Conservation (phyloP, 30 jellyfish, hydroid and myxozoan species). For the Catostylus mosaicus region DNA sequence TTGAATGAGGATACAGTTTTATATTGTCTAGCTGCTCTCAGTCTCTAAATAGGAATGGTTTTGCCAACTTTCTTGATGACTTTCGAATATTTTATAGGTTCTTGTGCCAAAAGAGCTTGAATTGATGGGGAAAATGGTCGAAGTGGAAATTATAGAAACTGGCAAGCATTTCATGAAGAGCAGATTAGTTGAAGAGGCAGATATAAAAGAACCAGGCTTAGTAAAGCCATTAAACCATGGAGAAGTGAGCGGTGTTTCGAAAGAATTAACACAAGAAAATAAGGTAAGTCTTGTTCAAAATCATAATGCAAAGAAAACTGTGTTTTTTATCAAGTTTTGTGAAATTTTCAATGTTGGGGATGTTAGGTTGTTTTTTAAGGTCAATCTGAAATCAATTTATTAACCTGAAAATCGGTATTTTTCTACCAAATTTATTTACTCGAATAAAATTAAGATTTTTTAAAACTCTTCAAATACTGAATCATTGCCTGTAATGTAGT, state of each 20-base stretch:
- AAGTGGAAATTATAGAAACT: constrained; percentile 88
- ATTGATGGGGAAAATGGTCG: constrained; percentile 95
- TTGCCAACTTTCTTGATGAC: neutral
- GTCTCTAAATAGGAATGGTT: neutral
- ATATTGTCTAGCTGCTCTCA: neutral
- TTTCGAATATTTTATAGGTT: constrained; percentile 52
- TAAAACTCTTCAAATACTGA: no score
- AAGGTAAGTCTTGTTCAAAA: neutral
- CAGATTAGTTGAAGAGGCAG: constrained; percentile 47
- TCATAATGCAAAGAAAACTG: no score
- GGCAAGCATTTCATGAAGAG: constrained; percentile 95
- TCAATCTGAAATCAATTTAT: no score
- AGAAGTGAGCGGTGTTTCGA: constrained; percentile 75
- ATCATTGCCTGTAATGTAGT: no score
- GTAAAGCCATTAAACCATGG: constrained; percentile 81
- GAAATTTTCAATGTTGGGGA: no score
- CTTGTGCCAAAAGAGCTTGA: constrained; percentile 72
- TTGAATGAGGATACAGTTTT: no score
- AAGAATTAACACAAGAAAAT: neutral
- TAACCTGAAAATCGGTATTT: no score
- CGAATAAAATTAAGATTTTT: no score
- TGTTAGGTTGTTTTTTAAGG: no score
- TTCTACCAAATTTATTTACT: no score
- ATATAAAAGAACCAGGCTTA: constrained; percentile 71
- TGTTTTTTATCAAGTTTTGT: no score